phyloP scores from a whole-genome alignment of 2,888 invertebrate genomes.

The Cephalotes varians region DNA sequence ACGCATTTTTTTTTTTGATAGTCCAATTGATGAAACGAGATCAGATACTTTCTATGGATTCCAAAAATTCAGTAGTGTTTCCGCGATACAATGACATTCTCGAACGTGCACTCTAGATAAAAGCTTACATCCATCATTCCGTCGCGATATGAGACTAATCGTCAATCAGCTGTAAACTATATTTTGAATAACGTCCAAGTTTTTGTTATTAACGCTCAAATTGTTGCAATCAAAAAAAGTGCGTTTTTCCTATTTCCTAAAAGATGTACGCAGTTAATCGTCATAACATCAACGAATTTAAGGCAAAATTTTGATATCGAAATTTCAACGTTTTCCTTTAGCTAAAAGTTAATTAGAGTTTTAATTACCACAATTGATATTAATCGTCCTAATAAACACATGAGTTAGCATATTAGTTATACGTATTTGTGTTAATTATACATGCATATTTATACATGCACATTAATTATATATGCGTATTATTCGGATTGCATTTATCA shows the following conservation, averaged over 20 bases:
- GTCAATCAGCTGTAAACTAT: slow-evolving; percentile 46
- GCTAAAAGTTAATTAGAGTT: neutral
- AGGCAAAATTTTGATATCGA: neutral
- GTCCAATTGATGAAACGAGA: slow-evolving; percentile 11
- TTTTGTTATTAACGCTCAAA: slow-evolving; percentile 29
- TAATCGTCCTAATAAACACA: neutral
- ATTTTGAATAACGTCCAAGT: slow-evolving; percentile 57
- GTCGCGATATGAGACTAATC: slow-evolving; percentile 29
- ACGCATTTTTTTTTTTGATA: neutral
- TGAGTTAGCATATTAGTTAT: neutral
- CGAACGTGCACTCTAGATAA: slow-evolving; percentile 55
- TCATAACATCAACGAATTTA: neutral
- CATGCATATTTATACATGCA: neutral
- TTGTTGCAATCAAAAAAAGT: slow-evolving; percentile 42
- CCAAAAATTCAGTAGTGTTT: slow-evolving; percentile 16
- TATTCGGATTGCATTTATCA: neutral
- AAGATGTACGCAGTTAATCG: slow-evolving; percentile 13
- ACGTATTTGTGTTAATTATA: neutral
- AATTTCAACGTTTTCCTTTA: neutral
- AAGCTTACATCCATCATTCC: slow-evolving; percentile 17
- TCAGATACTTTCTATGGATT: slow-evolving; percentile 31
- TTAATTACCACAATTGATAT: neutral
- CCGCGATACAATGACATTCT: slow-evolving; percentile 1
- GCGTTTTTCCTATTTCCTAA: slow-evolving; percentile 33
- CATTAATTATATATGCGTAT: neutral